Conservation (phyloP, 2,113 vertebrate genomes). For the Varanus salvator region DNA sequence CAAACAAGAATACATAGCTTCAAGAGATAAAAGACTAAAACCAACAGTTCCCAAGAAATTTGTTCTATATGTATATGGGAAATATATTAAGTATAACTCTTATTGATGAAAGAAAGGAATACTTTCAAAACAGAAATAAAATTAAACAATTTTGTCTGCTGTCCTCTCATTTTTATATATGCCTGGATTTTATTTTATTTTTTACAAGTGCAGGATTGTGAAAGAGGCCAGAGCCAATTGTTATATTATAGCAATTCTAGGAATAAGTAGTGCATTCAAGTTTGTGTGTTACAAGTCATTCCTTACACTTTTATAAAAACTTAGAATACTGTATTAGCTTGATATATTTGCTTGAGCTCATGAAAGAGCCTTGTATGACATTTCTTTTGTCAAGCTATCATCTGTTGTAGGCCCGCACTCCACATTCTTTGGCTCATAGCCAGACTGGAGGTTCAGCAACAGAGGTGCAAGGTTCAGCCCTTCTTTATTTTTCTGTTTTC, state of each 20-base stretch:
- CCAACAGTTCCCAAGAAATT: background rate
- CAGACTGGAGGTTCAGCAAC: conserved; percentile 39
- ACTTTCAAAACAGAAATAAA: background rate
- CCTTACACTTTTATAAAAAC: conserved; percentile 9
- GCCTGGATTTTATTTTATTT: conserved; percentile 13
- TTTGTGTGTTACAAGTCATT: background rate
- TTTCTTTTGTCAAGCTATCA: conserved; percentile 42
- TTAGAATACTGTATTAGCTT: fast-evolving
- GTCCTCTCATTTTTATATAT: background rate
- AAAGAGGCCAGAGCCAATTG: conserved; percentile 32
- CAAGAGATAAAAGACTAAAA: background rate
- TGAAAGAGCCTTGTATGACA: conserved; percentile 42
- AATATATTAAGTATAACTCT: background rate
- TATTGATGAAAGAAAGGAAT: background rate
- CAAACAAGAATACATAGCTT: background rate
- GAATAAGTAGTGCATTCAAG: conserved; percentile 10
- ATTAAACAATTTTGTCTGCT: background rate
- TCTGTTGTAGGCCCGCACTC: background rate
- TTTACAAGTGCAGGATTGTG: conserved; percentile 3
- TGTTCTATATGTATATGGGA: background rate
- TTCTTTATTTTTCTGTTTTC: fast-evolving
- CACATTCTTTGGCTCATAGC: conserved; percentile 30
- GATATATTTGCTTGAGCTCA: background rate
- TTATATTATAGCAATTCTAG: background rate
- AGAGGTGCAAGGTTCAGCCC: conserved; percentile 31